Evolutionary conservation across 2,888 invertebrate species (phyloP).

Genomic region (Coleophora flavipennella): DNA sequence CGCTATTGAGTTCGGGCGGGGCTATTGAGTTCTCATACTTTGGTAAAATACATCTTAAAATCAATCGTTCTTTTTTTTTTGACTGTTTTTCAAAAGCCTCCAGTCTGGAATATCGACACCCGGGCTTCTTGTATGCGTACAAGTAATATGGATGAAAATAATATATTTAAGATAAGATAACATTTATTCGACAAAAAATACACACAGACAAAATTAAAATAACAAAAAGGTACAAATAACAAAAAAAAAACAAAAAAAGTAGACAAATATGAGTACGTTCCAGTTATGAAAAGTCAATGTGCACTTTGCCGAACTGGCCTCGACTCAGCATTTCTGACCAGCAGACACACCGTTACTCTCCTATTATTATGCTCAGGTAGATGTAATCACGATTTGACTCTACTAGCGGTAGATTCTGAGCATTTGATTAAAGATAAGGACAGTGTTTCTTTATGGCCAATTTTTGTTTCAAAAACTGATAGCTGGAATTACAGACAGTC

Average conservation of each 20-base stretch:
- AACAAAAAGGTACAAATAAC: too few relatives aligned
- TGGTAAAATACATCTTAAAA: constrained; percentile 17
- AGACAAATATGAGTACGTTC: too few relatives aligned
- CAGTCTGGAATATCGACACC: constrained; percentile 15
- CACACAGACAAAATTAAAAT: too few relatives aligned
- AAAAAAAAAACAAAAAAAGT: too few relatives aligned
- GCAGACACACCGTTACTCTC: not conserved
- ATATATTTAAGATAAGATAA: too few relatives aligned
- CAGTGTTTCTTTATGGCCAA: constrained; percentile 10
- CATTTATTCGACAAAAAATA: too few relatives aligned
- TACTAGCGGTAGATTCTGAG: constrained; percentile 14
- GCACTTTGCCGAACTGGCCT: too few relatives aligned
- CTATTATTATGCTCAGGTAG: too few relatives aligned
- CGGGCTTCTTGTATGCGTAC: too few relatives aligned
- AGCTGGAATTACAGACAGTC: constrained; percentile 11
- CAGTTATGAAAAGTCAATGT: too few relatives aligned
- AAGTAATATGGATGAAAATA: too few relatives aligned
- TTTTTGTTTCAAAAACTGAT: constrained; percentile 16
- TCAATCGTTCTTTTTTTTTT: constrained; percentile 9
- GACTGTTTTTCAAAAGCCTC: constrained; percentile 3
- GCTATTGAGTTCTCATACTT: constrained; percentile 12
- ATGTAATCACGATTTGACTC: constrained; percentile 11
- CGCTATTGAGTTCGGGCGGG: constrained; percentile 8
- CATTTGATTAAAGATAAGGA: constrained; percentile 1
- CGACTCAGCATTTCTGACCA: too few relatives aligned